Evolutionary conservation across 2,797 vertebrate species (phyloP).

Genomic region (Botia kubotai): DNA sequence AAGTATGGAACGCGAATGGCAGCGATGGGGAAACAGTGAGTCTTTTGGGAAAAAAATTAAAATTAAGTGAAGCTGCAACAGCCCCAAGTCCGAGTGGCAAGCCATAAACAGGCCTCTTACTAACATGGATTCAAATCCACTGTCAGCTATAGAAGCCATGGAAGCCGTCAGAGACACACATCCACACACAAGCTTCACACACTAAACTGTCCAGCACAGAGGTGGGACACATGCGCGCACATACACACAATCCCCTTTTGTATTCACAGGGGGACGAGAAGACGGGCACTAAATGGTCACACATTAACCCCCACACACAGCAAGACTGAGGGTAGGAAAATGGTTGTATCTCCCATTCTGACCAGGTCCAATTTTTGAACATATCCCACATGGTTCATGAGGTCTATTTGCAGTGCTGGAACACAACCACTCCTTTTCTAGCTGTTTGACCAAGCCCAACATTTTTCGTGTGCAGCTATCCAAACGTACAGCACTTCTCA

Average conservation of each 20-base stretch:
- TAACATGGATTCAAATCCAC: neutral
- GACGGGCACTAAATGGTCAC: constrained; percentile 43
- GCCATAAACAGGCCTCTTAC: constrained; percentile 33
- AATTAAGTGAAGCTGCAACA: constrained; percentile 56
- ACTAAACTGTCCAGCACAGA: constrained; percentile 34
- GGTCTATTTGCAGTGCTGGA: constrained; percentile 32
- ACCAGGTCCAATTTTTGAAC: neutral
- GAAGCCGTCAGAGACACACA: constrained; percentile 52
- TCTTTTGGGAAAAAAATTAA: constrained; percentile 46
- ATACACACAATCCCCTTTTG: constrained; percentile 39
- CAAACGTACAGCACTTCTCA: constrained; percentile 63
- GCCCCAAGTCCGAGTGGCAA: constrained; percentile 62
- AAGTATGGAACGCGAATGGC: constrained; percentile 67
- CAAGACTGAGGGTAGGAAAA: constrained; percentile 26
- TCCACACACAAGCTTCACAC: constrained; percentile 69
- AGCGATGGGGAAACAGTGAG: constrained; percentile 32
- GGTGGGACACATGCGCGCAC: constrained; percentile 27
- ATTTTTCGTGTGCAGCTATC: constrained; percentile 7
- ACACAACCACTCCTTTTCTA: constrained; percentile 2
- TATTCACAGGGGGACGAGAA: constrained; percentile 34
- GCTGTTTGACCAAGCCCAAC: neutral
- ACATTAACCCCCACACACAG: constrained; percentile 18
- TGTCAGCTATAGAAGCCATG: constrained; percentile 7
- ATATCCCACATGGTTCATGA: constrained; percentile 30
- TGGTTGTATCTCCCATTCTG: constrained; percentile 26